Base-by-base conservation (phyloP, 92 coral and sea anemone genomes). In the Actinernus sp. region DNA sequence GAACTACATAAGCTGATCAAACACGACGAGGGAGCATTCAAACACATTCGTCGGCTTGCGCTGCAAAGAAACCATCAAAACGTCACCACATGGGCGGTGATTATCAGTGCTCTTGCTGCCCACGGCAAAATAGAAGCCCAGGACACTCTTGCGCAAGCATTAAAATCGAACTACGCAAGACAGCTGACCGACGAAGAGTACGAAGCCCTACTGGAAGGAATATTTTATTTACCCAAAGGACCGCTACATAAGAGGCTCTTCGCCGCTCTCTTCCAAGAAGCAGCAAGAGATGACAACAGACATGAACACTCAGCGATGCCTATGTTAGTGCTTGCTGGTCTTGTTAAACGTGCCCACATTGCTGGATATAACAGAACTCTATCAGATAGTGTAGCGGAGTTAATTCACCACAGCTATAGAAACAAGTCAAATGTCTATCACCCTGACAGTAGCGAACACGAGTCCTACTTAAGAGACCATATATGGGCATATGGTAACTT, bases 401-500 rank as follows among this genome's bases (percentile, higher is more conserved):
- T 91, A 49, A 68, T 94, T 13, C 98, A 87, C 64, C 31, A 72
- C 77, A 94, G 98, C 62, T 94, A 87, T 63, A 29, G 58, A 44
- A 87, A 84, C 65, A 92, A 92, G 26, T 85, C 98, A n/a, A 79
- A 55, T 22, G 44, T 88, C 27, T 80, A 83, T 58, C 83, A 87
- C 50, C 84, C 90, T 30, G 87, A 91, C 13, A 94, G 94, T 57
- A 68, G 68, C 11, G 83, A 83, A 2, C 95, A 84, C 49, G 97
- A 87, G 49, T 28, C 80, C 12, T 85, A 81, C 61, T 76, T 94
- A 18, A 63, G 98, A 54, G 82, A 79, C 62, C 98, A 94, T 61
- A 71, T 94, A 52, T 94, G 97, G 97, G 98, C 98, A 29, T 91
- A 91, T 40, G 97, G 98, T n/a, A 94, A 94, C 79, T 86, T 94